Evolutionary conservation across 1,140 invertebrate species (phyloP).

Genomic region (Lucilia cuprina): DNA sequence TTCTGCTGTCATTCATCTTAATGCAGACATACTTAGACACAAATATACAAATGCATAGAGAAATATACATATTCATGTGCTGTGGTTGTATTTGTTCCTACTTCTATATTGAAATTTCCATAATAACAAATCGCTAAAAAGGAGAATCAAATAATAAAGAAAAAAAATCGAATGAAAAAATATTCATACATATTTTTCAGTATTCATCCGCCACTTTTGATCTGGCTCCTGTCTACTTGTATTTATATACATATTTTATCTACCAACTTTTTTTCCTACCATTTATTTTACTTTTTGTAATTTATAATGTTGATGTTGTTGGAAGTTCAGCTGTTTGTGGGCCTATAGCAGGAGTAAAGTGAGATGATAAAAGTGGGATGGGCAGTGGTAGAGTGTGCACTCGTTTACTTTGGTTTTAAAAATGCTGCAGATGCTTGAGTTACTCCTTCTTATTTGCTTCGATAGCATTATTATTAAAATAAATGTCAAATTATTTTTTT

Average conservation of each 20-base stretch:
- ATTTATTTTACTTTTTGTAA: neutral
- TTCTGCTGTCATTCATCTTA: too few species aligned
- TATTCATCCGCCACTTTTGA: neutral
- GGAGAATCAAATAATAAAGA: neutral
- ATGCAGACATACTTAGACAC: too few species aligned
- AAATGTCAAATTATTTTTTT: slow-evolving; percentile 8
- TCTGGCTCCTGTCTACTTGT: neutral
- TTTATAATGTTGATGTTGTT: neutral
- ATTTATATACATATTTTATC: neutral
- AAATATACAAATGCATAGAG: too few species aligned
- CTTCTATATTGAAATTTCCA: too few species aligned
- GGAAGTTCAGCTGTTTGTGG: neutral
- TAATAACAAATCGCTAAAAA: neutral
- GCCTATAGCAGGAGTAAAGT: too few species aligned
- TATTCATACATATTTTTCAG: neutral
- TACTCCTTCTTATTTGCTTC: neutral
- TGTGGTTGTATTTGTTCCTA: too few species aligned
- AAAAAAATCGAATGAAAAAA: neutral
- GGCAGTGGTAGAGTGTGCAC: too few species aligned
- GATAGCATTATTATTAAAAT: slow-evolving; percentile 14
- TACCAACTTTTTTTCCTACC: neutral
- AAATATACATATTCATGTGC: too few species aligned
- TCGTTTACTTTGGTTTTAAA: neutral
- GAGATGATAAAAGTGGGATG: too few species aligned
- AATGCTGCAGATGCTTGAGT: neutral